Base-by-base conservation (phyloP, 2,797 vertebrate genomes). In the Catharus ustulatus region DNA sequence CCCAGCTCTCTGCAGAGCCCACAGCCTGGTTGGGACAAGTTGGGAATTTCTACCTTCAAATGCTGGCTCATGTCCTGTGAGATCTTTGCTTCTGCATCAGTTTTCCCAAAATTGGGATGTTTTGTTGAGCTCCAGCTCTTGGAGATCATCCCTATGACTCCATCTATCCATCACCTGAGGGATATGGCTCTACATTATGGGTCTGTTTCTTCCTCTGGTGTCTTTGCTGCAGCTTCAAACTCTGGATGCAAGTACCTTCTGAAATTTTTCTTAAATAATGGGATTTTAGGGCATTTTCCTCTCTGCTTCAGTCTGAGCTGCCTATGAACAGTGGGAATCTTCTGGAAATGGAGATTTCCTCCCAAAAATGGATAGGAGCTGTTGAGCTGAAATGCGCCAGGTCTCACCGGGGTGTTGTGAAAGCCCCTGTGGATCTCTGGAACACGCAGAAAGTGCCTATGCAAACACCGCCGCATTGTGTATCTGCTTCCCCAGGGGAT, bases 401-500 rank as follows among this genome's bases (percentile, higher is more conserved):
- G 54, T 74, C 61, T 94, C 52, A 32, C 42, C 19, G 36, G 68
- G 42, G 17, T 68, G 64, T 63, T 34, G 13, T 19, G 34, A 42
- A 75, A 72, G 46, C 24, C 20, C 26, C 36, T 36, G n/a, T 16
- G 40, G 43, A 4, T 86, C 10, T 5, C 32, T 0, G 0, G 61
- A 57, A 42, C 74, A 57, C 40, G 43, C 48, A 0, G 34, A 34
- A 34, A 34, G 34, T 34, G 55, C 48, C 49, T 68, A 62, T 54
- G 59, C 62, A 84, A 46, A 30, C 67, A 14, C 8, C 69, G 26
- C 4, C 0, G 42, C 1, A 2, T 19, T 36, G 55, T 5, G 0
- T 10, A 0, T 43, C 43, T 51, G 34, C 84, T 55, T 84, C 38
- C 68, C 27, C 30, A 10, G 64, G 48, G 71, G 48, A 21, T 72